Evolutionary conservation across 2,888 invertebrate genomes (phyloP), one percentile per base, ranked within the genome.

Genomic region (Xestia sexstrigata): DNA sequence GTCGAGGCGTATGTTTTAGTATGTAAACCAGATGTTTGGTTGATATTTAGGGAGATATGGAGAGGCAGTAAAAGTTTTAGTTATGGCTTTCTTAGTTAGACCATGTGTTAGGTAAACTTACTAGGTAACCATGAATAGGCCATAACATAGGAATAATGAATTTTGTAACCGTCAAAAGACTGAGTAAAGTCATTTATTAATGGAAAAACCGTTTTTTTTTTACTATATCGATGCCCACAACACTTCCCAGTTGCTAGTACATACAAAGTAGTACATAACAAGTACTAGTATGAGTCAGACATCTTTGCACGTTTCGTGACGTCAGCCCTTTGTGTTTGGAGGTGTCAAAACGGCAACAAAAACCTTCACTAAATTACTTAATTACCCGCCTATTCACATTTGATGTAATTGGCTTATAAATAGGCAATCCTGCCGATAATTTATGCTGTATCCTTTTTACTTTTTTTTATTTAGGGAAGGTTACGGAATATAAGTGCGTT

Each of bases 291-390:
- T 88, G 86, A 88, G 78, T 88, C 89, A 88, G 76, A 69, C 63
- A 72, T 74, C 74, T 80, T 75, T 71, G 52, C 87, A 81, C 82
- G 82, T 77, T 82, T 67, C 70, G 68, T 90, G 88, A 89, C 88
- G 87, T 84, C 86, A 88, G 26, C 13, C 88, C 72, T 88, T 89
- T 89, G 88, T 88, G 70, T 70, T n/a, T 79, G 65, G 55, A 81
- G 66, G 81, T 88, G 87, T 89, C 87, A 90, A 85, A 86, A 80
- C 62, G 74, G 42, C 82, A 74, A 84, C 84, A 90, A 90, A 87
- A 87, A 88, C 68, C 71, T n/a, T 81, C 55, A 82, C 87, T 88
- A 81, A 84, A 76, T 83, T 81, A 86, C 76, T 83, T 88, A 87
- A 90, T 87, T 88, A 87, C 81, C 74, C 58, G 74, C 80, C 81